Percentiles rank a stretch among this genome's conserved stretches.
Conservation (phyloP, 2,888 invertebrate species). For the Ernsta delagoae region DNA sequence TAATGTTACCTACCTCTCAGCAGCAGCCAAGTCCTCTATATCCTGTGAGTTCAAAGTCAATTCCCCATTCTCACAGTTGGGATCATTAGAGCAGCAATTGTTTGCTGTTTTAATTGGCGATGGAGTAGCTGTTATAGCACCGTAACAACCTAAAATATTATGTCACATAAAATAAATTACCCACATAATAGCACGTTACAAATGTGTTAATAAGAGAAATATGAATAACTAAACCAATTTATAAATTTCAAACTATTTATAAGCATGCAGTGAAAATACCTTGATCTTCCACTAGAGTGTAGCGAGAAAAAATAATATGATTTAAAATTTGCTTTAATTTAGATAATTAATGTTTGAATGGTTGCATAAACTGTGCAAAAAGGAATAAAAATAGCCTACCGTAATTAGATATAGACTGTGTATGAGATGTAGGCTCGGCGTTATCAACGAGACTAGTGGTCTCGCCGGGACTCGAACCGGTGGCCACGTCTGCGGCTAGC, state of each 20-base stretch:
- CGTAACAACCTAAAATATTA: constrained; percentile 70
- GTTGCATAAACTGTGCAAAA: too few relatives aligned
- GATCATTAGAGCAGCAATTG: constrained; percentile 71
- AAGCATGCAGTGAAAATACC: constrained; percentile 42
- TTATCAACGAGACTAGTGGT: constrained; percentile 73
- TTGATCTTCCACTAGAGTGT: constrained; percentile 49
- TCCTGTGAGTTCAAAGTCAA: constrained; percentile 63
- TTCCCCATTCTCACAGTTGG: constrained; percentile 64
- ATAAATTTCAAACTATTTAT: too few relatives aligned
- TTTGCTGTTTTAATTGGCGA: constrained; percentile 62
- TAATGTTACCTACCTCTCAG: constrained; percentile 57
- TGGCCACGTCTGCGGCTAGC: constrained; percentile 84
- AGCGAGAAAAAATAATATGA: constrained; percentile 33
- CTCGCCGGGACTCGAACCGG: constrained; percentile 59
- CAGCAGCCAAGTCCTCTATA: constrained; percentile 85
- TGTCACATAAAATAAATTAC: too few relatives aligned
- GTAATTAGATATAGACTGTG: constrained; percentile 60
- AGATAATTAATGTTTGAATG: too few relatives aligned
- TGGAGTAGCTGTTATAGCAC: constrained; percentile 69
- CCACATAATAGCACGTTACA: too few relatives aligned
- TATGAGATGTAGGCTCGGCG: constrained; percentile 64
- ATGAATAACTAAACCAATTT: too few relatives aligned
- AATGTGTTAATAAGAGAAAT: too few relatives aligned
- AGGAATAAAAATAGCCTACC: constrained; percentile 45
- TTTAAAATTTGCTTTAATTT: too few relatives aligned